These are phyloP conservation scores for Butastur rufipennis DNA, from an alignment of 2,113 vertebrate species.

Conservation along the genomic window DNA sequence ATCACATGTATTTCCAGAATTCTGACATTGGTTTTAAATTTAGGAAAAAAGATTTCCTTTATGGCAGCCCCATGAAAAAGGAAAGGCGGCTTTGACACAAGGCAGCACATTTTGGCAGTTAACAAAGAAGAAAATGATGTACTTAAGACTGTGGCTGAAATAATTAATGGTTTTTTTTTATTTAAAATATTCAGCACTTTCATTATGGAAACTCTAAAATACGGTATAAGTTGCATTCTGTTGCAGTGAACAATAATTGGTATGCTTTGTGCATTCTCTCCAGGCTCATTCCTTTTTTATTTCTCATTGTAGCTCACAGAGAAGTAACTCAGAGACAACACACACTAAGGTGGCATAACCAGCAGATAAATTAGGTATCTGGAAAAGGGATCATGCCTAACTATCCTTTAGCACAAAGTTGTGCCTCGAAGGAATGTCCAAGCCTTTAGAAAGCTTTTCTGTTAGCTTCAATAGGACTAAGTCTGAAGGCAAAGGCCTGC, in stretches of 20 bases:
- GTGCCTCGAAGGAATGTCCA: not conserved
- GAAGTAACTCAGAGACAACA: not conserved
- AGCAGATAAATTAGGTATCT: not conserved
- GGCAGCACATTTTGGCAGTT: not conserved
- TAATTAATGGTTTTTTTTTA: not conserved
- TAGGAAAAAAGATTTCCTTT: not conserved
- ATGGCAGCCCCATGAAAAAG: not conserved
- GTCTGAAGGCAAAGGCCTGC: not conserved
- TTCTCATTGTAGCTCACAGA: not conserved
- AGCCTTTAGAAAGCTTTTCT: not conserved
- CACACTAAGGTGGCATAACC: not conserved
- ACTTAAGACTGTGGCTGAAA: not conserved
- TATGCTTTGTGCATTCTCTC: not conserved
- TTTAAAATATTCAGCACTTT: not conserved
- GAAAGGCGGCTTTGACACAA: not conserved
- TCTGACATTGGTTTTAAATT: not conserved
- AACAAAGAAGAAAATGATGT: not conserved
- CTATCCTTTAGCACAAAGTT: not conserved
- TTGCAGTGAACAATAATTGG: not conserved
- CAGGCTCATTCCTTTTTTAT: not conserved
- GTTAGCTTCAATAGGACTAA: not conserved
- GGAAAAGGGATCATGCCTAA: not conserved
- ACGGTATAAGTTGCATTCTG: not conserved
- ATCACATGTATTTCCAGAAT: not conserved
- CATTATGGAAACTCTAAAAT: not conserved